Conservation (phyloP, 2,797 vertebrate genomes). For the Loris lydekkerianus region DNA sequence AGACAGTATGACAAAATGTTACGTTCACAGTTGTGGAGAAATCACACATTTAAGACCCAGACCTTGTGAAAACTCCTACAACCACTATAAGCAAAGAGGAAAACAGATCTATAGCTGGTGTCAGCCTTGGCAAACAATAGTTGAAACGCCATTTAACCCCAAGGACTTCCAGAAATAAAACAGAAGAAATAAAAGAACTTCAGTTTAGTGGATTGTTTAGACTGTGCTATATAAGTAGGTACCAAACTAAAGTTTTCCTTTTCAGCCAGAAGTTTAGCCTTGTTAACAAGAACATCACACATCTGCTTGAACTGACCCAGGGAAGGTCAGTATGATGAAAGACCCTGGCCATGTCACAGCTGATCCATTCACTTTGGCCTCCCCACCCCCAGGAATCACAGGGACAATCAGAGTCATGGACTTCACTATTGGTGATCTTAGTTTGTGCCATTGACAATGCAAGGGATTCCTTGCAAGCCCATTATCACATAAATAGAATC, state of each 20-base stretch:
- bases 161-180: conserved; percentile 27
- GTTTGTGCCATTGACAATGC: background rate
- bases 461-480: background rate
- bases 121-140: conserved; percentile 5
- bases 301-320: background rate
- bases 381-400: too few species aligned
- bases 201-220: background rate
- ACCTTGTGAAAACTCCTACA: background rate
- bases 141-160: background rate
- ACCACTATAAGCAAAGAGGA: background rate
- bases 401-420: background rate
- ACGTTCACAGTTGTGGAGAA: conserved; percentile 2
- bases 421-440: background rate
- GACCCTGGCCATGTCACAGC: background rate
- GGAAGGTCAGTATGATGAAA: conserved; percentile 8
- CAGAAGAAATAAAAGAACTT: background rate
- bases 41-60: conserved; percentile 40
- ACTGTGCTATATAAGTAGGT: conserved; percentile 16
- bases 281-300: background rate
- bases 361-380: background rate
- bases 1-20: background rate
- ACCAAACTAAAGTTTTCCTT: background rate
- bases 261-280: conserved; percentile 16
- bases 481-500: background rate
- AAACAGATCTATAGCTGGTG: background rate